Base-by-base conservation (phyloP, 2,113 vertebrate genomes). In the Candoia aspera region DNA sequence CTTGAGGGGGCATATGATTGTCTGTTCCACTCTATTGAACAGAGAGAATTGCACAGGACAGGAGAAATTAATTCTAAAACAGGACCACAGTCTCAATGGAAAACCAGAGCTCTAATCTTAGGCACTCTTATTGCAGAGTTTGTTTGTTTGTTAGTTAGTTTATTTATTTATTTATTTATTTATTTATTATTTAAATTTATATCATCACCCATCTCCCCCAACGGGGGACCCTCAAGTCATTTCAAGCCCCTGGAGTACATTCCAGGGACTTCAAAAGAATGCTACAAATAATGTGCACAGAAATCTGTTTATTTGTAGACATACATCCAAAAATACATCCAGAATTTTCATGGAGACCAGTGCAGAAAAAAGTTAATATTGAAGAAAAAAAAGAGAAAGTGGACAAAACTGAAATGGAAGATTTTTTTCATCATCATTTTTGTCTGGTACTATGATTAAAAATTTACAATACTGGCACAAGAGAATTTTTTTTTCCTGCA, bases 1-100 rank as follows among this genome's bases (percentile, higher is more conserved):
- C 53, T 68, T 55, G 58, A 55, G 59, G 53, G 73, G 29, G 17
- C 8, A 0, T 90, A 49, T 62, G 86, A 87, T 90, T 87, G 90
- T 21, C 57, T 0, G 0, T 86, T 89, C 10, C 19, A 60, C 49
- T 57, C 37, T 21, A 73, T 0, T 29, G 64, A 86, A 92, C 62
- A 55, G 55, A 92, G 33, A 33, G 84, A 91, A 94, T 86, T 89
- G 24, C 37, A 86, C 8, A 53, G 19, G 5, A 60, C 49, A 89
- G 88, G 86, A 83, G 84, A 15, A 58, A 49, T 0, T 42, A 12
- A 17, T 73, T 94, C 37, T 54, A 91, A 79, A 13, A 1, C 42
- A 62, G 37, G 86, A 49, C 59, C 29, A 87, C 29, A 42, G 68
- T 26, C 26, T 79, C 68, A 37, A 11, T 4, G 85, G 0, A 23